phyloP scores from a whole-genome alignment of 2,113 vertebrate genomes.

The Phyllostomus discolor region DNA sequence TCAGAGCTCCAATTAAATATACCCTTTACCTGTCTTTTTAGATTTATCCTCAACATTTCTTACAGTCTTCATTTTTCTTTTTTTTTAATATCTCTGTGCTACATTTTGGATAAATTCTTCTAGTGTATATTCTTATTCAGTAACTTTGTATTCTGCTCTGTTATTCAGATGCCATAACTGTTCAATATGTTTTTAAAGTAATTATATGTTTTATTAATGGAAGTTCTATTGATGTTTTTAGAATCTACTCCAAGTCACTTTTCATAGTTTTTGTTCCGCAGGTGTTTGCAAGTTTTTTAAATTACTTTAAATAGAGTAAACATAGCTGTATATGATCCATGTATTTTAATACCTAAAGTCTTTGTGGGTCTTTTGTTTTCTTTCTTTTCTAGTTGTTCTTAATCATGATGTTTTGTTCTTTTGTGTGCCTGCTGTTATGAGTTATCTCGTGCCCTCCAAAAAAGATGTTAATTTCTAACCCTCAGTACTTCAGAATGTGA shows the following conservation, averaged over 20 bases:
- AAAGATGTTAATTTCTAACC: background rate
- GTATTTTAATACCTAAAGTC: background rate
- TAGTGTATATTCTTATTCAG: background rate
- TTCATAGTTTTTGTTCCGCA: background rate
- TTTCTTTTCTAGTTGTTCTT: background rate
- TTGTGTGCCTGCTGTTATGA: background rate
- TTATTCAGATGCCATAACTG: background rate
- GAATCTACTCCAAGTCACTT: background rate
- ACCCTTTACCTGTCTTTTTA: background rate
- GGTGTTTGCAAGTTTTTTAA: background rate
- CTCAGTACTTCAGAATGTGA: background rate
- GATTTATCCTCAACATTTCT: background rate
- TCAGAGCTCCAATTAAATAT: background rate
- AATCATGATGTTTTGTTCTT: background rate
- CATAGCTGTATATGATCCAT: background rate
- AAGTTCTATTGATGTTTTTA: background rate
- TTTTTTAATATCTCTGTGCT: background rate
- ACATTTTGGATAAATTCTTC: background rate
- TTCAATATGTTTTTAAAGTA: background rate
- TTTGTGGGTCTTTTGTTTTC: background rate
- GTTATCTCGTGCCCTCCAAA: background rate
- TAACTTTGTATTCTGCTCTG: background rate
- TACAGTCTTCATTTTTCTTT: background rate
- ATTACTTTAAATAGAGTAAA: background rate
- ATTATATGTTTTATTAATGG: background rate